Evolutionary conservation across 2,797 vertebrate genomes (phyloP).

Genomic region (Halcyon chelicuti): DNA sequence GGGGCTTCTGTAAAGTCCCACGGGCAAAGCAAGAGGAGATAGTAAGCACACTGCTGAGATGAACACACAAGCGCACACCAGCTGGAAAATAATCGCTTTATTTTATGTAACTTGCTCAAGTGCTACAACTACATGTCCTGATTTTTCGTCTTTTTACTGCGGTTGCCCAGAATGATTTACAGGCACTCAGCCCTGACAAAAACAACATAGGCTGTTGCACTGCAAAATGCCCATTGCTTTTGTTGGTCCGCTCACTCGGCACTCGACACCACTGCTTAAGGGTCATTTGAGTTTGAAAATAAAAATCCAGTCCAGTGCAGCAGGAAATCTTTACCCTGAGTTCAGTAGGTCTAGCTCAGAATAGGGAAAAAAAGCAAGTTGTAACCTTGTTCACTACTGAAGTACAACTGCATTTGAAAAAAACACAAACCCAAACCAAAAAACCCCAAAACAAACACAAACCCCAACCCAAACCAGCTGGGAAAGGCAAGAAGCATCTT

Average conservation of each 20-base stretch:
- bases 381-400: neutral
- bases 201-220: neutral
- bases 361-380: neutral
- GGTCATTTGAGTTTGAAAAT: neutral
- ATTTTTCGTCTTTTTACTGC: neutral
- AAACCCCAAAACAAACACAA: too few species aligned
- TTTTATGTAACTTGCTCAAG: neutral
- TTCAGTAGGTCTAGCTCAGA: neutral
- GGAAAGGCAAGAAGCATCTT: neutral
- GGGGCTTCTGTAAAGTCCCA: neutral
- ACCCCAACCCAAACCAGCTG: neutral
- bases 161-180: neutral
- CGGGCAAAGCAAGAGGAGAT: neutral
- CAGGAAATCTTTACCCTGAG: neutral
- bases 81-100: neutral
- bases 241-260: neutral
- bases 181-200: neutral
- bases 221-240: accelerated
- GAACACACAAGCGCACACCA: neutral
- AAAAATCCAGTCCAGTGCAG: neutral
- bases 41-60: neutral
- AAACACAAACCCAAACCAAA: too few species aligned
- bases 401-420: neutral
- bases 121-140: neutral
- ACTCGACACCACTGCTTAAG: neutral